A percentile compares a stretch with the other conserved stretches of the same genome.
These are phyloP conservation scores for Maylandia zebra DNA, from an alignment of 2,113 vertebrate genomes.

Conservation along the genomic window DNA sequence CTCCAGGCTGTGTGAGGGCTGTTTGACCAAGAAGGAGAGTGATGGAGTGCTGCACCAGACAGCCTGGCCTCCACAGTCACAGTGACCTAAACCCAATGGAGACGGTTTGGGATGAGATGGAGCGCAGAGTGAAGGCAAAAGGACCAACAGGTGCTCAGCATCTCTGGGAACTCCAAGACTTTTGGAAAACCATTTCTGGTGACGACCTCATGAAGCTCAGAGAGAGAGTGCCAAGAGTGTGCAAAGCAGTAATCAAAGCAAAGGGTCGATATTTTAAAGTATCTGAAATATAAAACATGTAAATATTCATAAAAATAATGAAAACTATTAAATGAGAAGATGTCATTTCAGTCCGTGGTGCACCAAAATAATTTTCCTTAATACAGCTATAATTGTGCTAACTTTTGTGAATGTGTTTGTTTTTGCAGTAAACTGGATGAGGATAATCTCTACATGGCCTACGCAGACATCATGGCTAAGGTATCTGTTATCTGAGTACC, in stretches of 20 bases:
- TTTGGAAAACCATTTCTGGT: background rate
- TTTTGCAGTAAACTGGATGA: conserved; percentile 88
- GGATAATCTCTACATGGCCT: conserved; percentile 95
- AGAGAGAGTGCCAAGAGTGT: background rate
- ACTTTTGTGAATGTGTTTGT: background rate
- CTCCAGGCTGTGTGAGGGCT: too few relatives aligned
- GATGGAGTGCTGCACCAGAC: too few relatives aligned
- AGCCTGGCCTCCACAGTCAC: background rate
- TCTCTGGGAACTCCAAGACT: background rate
- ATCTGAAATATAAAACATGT: background rate
- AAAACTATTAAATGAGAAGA: background rate
- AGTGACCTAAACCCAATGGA: background rate
- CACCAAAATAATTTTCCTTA: background rate
- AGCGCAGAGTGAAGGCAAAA: background rate
- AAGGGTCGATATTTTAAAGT: background rate
- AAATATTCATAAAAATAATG: background rate
- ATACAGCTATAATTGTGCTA: background rate
- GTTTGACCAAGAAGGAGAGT: too few relatives aligned
- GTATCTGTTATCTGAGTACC: conserved; percentile 53
- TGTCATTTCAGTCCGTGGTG: background rate
- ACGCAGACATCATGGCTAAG: conserved; percentile 98
- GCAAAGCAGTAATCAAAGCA: background rate
- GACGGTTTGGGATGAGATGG: background rate
- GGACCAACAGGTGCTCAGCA: background rate
- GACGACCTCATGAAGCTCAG: background rate